These are phyloP conservation scores for Sesamia nonagrioides DNA, from an alignment of 1,140 invertebrate genomes.

Conservation along the genomic window DNA sequence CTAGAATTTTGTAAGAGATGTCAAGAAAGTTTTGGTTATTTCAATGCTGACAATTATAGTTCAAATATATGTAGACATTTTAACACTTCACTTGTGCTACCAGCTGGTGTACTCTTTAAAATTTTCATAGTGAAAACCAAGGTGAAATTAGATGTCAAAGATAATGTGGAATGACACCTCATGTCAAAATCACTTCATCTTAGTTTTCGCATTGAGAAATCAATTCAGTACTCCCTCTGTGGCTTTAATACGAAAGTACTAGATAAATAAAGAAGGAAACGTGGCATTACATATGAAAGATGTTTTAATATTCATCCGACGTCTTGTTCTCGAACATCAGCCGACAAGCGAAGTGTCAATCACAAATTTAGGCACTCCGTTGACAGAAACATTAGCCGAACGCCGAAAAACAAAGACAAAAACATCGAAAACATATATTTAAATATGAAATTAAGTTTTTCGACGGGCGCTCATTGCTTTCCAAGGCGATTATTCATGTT, in stretches of 20 bases:
- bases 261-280: conserved; percentile 23
- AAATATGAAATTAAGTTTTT: conserved; percentile 85
- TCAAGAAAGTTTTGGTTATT: conserved; percentile 18
- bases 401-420: conserved; percentile 50
- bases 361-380: conserved; percentile 45
- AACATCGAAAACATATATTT: conserved; percentile 76
- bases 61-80: conserved; percentile 22
- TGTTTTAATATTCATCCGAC: conserved; percentile 1
- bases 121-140: neutral
- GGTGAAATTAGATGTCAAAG: too few relatives aligned
- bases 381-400: conserved; percentile 51
- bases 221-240: neutral
- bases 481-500: conserved; percentile 79
- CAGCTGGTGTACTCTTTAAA: neutral
- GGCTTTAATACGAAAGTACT: conserved; percentile 20
- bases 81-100: conserved; percentile 41
- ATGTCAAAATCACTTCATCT: too few relatives aligned
- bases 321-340: conserved; percentile 30
- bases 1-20: conserved; percentile 35
- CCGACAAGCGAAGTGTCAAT: conserved; percentile 49
- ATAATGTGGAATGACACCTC: too few relatives aligned
- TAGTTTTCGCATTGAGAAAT: neutral
- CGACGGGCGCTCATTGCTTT: conserved; percentile 77
- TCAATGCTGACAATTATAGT: conserved; percentile 32
- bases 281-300: conserved; percentile 31